Evolutionary conservation across 2,797 vertebrate species (phyloP).

Genomic region (Cebuella pygmaea): DNA sequence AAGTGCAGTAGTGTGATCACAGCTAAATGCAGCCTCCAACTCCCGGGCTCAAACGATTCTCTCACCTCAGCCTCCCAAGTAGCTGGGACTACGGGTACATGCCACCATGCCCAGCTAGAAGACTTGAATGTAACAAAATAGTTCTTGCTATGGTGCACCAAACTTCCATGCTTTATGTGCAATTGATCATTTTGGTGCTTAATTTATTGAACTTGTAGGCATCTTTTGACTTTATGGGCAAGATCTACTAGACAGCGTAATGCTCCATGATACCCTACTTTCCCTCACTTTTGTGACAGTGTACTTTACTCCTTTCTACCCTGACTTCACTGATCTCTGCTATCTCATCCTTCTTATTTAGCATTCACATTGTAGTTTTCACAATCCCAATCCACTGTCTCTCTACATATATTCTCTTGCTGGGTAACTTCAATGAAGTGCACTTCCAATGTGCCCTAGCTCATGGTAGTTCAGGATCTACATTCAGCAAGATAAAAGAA

Average conservation of each 20-base stretch:
- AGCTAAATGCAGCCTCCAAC: too few relatives aligned
- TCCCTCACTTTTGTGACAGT: not conserved
- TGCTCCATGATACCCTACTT: not conserved
- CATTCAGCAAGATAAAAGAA: not conserved
- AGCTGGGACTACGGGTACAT: too few relatives aligned
- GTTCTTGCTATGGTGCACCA: accelerated
- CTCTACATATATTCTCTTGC: not conserved
- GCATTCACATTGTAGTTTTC: not conserved
- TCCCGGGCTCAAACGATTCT: too few relatives aligned
- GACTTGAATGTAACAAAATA: not conserved
- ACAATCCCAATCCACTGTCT: accelerated
- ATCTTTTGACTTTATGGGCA: not conserved
- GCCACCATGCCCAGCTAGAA: too few relatives aligned
- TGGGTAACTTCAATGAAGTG: not conserved
- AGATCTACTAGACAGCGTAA: not conserved
- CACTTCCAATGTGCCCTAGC: not conserved
- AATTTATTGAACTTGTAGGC: not conserved
- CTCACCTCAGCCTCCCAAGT: too few relatives aligned
- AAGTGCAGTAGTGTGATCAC: too few relatives aligned
- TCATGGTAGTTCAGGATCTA: not conserved
- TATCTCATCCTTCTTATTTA: not conserved
- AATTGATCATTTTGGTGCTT: not conserved
- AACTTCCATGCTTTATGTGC: not conserved
- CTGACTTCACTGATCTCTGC: not conserved
- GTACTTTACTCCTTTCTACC: not conserved